A percentile compares a stretch with the other conserved stretches of the same genome.
These are phyloP conservation scores for Acropora yongei DNA, from an alignment of 64 coral and sea anemone species.

Conservation along the genomic window DNA sequence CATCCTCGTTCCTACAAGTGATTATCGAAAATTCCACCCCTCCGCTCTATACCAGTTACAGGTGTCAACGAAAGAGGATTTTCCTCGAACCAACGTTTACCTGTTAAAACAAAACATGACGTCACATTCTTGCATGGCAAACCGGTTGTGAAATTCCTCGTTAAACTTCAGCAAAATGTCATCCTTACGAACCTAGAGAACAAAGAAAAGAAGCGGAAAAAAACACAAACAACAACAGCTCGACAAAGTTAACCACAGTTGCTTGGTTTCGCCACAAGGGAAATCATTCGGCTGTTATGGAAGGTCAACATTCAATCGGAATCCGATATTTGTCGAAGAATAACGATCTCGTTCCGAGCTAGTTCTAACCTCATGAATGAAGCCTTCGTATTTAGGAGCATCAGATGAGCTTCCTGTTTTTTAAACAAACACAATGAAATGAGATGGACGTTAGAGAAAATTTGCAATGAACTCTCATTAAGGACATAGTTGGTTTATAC, in stretches of 20 bases:
- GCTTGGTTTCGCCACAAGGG: too few relatives aligned
- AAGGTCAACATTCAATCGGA: too few relatives aligned
- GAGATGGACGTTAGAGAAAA: too few relatives aligned
- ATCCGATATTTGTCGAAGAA: too few relatives aligned
- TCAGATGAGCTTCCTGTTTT: slow-evolving; percentile 42
- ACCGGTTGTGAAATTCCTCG: slow-evolving; percentile 88
- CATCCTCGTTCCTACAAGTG: too few relatives aligned
- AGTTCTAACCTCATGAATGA: slow-evolving; percentile 87
- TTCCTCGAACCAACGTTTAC: not conserved
- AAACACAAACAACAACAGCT: too few relatives aligned
- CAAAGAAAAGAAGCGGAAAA: not conserved
- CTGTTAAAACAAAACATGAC: slow-evolving; percentile 97
- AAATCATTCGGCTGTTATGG: too few relatives aligned
- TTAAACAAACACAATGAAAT: not conserved
- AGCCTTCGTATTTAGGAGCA: slow-evolving; percentile 92
- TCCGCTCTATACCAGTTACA: too few relatives aligned
- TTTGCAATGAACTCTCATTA: too few relatives aligned
- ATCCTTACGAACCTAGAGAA: slow-evolving; percentile 73
- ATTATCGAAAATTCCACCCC: too few relatives aligned
- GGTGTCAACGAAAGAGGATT: not conserved
- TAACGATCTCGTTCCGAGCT: not conserved
- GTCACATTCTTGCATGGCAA: slow-evolving; percentile 89
- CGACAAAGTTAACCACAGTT: too few relatives aligned
- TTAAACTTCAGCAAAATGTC: slow-evolving; percentile 92
- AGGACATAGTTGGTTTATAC: too few relatives aligned